phyloP scores from a whole-genome alignment of 2,888 invertebrate genomes.

The Sinohyriopsis cumingii region DNA sequence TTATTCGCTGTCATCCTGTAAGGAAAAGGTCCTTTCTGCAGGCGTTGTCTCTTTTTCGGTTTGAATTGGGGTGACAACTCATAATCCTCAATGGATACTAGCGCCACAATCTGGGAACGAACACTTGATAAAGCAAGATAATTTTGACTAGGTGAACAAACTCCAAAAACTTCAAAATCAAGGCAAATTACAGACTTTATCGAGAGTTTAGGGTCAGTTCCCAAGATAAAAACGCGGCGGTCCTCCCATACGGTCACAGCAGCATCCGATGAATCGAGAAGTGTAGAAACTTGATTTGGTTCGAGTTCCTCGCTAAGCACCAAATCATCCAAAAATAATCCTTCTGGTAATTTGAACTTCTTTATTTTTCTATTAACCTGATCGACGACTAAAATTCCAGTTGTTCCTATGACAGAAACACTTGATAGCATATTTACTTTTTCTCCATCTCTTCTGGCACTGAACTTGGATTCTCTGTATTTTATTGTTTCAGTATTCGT shows the following conservation, averaged over 20 bases:
- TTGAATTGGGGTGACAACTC: no score
- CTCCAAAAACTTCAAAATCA: no score
- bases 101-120: no score
- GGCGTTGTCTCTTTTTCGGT: no score
- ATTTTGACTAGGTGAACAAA: no score
- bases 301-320: conserved; percentile 9
- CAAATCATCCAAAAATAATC: conserved; percentile 25
- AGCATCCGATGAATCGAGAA: conserved; percentile 24
- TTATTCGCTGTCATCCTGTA: no score
- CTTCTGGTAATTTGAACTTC: conserved; percentile 39
- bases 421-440: conserved; percentile 29
- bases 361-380: conserved; percentile 30
- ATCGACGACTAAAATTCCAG: conserved; percentile 27
- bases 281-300: conserved; percentile 29
- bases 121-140: no score
- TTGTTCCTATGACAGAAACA: conserved; percentile 26
- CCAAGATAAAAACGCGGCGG: conserved; percentile 19
- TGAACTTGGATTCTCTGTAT: conserved; percentile 16
- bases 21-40: no score
- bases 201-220: conserved; percentile 23
- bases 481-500: no score
- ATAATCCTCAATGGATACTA: no score
- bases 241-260: conserved; percentile 35
- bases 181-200: no score
- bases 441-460: conserved; percentile 23